Conservation (phyloP, 2,888 invertebrate genomes). For the Chrysolina oricalcia region DNA sequence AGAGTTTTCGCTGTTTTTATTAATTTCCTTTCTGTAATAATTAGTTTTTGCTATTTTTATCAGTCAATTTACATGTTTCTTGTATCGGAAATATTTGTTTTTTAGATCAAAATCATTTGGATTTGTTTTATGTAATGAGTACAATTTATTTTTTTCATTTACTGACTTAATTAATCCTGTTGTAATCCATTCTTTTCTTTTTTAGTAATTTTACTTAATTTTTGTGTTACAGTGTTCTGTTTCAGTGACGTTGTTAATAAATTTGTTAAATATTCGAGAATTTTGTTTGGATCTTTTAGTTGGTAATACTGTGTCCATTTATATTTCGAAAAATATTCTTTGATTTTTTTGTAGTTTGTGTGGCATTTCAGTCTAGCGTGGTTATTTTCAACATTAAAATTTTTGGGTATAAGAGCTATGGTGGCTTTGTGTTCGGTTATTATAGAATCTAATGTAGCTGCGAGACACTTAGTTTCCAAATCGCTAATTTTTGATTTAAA, state of each 20-base stretch:
- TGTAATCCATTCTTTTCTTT: conserved; percentile 13
- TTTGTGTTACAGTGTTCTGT: conserved; percentile 3
- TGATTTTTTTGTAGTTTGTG: background rate
- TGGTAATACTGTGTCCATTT: background rate
- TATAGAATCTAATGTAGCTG: background rate
- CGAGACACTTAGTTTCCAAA: background rate
- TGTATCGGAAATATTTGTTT: too few relatives aligned
- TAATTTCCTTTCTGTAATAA: too few relatives aligned
- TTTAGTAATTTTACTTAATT: background rate
- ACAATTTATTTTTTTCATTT: conserved; percentile 1
- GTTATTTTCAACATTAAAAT: background rate
- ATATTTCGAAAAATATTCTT: background rate
- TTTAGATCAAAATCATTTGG: too few relatives aligned
- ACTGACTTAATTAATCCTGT: conserved; percentile 7
- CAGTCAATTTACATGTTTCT: too few relatives aligned
- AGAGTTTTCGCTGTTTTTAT: too few relatives aligned
- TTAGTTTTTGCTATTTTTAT: too few relatives aligned
- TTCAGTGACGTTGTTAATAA: background rate
- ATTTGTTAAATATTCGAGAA: background rate
- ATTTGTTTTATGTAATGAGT: background rate
- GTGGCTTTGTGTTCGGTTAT: background rate
- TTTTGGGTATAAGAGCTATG: background rate
- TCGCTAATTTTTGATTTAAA: conserved; percentile 6
- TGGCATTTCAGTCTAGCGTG: too few relatives aligned
- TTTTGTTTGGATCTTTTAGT: background rate